phyloP scores from a whole-genome alignment of 2,888 invertebrate genomes.

The Mayetiola destructor region DNA sequence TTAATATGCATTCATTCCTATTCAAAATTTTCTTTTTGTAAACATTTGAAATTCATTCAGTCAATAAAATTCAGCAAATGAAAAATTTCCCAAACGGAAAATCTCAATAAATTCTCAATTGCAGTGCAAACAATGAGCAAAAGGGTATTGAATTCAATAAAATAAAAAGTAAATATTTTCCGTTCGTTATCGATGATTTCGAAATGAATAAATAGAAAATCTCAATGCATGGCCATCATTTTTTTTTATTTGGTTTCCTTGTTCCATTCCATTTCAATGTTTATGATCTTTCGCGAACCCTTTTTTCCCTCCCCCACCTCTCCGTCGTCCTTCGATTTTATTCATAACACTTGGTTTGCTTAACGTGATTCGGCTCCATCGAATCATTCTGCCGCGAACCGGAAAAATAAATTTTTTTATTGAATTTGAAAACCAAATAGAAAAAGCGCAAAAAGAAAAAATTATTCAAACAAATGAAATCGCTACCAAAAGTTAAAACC shows the following conservation, averaged over 20 bases:
- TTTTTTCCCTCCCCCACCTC: too few relatives aligned
- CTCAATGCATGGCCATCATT: too few relatives aligned
- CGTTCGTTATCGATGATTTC: slow-evolving; percentile 4
- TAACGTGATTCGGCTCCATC: background rate
- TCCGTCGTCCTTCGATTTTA: too few relatives aligned
- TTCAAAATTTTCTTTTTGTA: too few relatives aligned
- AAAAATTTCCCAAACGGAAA: background rate
- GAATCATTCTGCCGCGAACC: background rate
- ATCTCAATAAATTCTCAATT: slow-evolving; percentile 6
- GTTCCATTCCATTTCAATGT: background rate
- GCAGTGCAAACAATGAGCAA: slow-evolving; percentile 2
- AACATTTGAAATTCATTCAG: too few relatives aligned
- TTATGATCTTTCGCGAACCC: too few relatives aligned
- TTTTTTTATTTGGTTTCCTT: background rate
- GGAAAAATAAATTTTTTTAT: slow-evolving; percentile 10
- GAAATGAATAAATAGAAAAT: slow-evolving; percentile 1
- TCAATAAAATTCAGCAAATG: too few relatives aligned
- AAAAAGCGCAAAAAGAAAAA: background rate
- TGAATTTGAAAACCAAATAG: slow-evolving; percentile 7
- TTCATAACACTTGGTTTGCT: background rate
- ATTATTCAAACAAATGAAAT: too few relatives aligned
- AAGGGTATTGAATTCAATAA: too few relatives aligned
- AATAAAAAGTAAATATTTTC: slow-evolving; percentile 1
- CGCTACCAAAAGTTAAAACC: too few relatives aligned
- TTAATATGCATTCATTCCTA: too few relatives aligned